Evolutionary conservation across 30 jellyfish, hydroid and myxozoan genomes (phyloP).

Genomic region (Mastigias papua): DNA sequence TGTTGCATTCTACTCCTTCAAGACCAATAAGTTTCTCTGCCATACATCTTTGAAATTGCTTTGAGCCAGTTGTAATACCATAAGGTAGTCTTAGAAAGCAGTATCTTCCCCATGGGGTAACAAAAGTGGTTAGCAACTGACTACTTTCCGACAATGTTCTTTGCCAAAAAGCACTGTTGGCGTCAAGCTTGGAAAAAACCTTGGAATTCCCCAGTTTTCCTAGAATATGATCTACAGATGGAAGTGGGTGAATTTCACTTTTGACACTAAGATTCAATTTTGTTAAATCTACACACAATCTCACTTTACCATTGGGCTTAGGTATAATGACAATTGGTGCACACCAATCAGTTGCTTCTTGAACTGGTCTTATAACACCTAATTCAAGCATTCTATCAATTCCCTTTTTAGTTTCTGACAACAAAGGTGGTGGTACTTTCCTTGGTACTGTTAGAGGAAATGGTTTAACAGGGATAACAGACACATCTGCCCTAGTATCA

Average conservation of each 20-base stretch:
- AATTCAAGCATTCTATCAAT: conserved; percentile 58
- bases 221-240: conserved; percentile 29
- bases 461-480: conserved; percentile 31
- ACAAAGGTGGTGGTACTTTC: conserved; percentile 63
- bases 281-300: conserved; percentile 72
- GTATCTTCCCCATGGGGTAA: conserved; percentile 54
- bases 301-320: conserved; percentile 51
- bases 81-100: conserved; percentile 68
- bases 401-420: conserved; percentile 52
- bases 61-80: conserved; percentile 57
- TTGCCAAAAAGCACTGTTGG: conserved; percentile 83
- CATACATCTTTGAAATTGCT: conserved; percentile 55
- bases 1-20: conserved; percentile 58
- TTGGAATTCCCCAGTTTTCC: conserved; percentile 15
- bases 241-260: conserved; percentile 71
- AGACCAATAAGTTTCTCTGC: conserved; percentile 23
- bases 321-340: conserved; percentile 70
- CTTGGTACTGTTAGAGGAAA: conserved; percentile 68
- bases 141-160: conserved; percentile 42
- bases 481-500: conserved; percentile 47
- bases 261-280: conserved; percentile 46
- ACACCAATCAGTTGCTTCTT: conserved; percentile 79
- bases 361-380: conserved; percentile 72
- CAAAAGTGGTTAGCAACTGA: conserved; percentile 28
- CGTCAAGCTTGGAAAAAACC: conserved; percentile 68